Conservation (phyloP, 1,140 invertebrate genomes). For the Aphidius gifuensis region DNA sequence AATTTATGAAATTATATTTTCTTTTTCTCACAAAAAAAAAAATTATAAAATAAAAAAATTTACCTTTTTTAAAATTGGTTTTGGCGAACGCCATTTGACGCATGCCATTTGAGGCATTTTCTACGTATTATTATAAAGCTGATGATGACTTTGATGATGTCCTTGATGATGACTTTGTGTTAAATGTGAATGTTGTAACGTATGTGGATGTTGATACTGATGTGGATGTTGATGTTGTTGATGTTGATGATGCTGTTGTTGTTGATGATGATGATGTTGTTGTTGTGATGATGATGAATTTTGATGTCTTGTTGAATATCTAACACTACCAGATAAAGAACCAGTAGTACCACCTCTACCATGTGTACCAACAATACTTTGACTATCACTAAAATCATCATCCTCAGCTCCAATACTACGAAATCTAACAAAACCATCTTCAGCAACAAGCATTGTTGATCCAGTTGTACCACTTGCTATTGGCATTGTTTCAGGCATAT, state of each 20-base stretch:
- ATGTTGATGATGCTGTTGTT: constrained; percentile 34
- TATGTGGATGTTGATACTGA: constrained; percentile 36
- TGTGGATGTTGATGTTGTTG: constrained; percentile 34
- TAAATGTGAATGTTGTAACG: constrained; percentile 35
- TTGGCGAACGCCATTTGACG: constrained; percentile 28
- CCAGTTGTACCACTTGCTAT: constrained; percentile 37
- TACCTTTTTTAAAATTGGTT: constrained; percentile 29
- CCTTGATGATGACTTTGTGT: constrained; percentile 37
- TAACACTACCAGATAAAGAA: constrained; percentile 48
- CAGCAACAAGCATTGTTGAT: constrained; percentile 73
- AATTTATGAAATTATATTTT: constrained; percentile 1
- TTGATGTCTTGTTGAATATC: constrained; percentile 45
- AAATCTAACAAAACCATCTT: constrained; percentile 81
- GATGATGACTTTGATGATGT: constrained; percentile 41
- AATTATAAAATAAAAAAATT: constrained; percentile 6
- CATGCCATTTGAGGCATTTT: constrained; percentile 29
- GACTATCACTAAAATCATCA: constrained; percentile 46
- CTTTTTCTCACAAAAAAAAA: neutral
- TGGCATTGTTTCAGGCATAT: constrained; percentile 43
- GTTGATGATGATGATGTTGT: constrained; percentile 31
- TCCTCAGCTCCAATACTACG: constrained; percentile 62
- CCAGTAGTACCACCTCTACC: constrained; percentile 44
- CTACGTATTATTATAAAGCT: constrained; percentile 44
- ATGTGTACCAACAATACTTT: constrained; percentile 45
- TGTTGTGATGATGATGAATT: constrained; percentile 28